A percentile compares a stretch with the other conserved stretches of the same genome.
Conservation (phyloP, 2,888 invertebrate genomes). For the Elaeidobius kamerunicus region DNA sequence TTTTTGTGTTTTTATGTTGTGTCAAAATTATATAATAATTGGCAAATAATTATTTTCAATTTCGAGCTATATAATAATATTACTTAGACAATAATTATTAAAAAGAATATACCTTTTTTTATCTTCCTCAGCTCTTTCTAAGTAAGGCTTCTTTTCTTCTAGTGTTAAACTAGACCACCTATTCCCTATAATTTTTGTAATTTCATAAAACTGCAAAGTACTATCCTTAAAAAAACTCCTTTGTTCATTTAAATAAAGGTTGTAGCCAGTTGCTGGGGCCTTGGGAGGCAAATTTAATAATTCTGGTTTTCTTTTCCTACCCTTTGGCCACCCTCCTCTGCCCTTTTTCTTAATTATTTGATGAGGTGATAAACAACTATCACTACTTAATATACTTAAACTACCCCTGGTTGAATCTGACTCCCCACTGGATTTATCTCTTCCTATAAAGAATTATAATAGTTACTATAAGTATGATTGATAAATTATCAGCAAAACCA, state of each 20-base stretch:
- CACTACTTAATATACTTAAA: conserved; percentile 16
- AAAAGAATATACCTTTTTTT: conserved; percentile 45
- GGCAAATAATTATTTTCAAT: no score
- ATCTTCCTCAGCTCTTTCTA: conserved; percentile 56
- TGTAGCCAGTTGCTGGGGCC: conserved; percentile 59
- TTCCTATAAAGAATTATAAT: conserved; percentile 5
- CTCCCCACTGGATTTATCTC: conserved; percentile 31
- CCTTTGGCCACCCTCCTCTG: conserved; percentile 61
- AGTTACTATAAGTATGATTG: not conserved
- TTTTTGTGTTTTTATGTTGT: no score
- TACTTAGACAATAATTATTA: no score
- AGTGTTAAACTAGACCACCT: conserved; percentile 56
- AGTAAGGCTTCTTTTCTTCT: conserved; percentile 55
- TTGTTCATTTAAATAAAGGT: conserved; percentile 55
- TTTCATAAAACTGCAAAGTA: conserved; percentile 54
- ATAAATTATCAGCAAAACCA: not conserved
- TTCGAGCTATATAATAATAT: no score
- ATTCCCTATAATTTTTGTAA: conserved; percentile 56
- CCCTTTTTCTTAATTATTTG: conserved; percentile 46
- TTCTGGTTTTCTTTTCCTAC: conserved; percentile 56
- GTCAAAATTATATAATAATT: no score
- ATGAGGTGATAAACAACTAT: conserved; percentile 22
- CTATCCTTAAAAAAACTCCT: conserved; percentile 54
- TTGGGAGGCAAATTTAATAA: conserved; percentile 53
- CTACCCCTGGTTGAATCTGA: conserved; percentile 27